A percentile compares a stretch with the other conserved stretches of the same genome.
Conservation (phyloP, 2,113 vertebrate genomes). For the Xerus inauris region DNA sequence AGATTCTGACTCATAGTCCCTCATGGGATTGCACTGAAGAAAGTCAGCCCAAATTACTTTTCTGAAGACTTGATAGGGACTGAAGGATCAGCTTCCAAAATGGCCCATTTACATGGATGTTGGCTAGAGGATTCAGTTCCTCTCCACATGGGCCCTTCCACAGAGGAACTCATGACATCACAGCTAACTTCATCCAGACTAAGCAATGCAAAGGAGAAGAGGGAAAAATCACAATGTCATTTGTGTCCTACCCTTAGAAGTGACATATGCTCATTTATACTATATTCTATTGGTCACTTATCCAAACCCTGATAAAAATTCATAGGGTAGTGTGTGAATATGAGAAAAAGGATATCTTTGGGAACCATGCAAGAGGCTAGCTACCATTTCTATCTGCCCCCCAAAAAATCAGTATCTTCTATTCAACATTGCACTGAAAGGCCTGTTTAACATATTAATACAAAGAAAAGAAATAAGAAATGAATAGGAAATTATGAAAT, state of each 20-base stretch:
- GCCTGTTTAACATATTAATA: neutral
- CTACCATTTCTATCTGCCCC: neutral
- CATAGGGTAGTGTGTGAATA: neutral
- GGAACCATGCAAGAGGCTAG: too few relatives aligned
- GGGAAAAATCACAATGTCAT: neutral
- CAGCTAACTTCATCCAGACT: neutral
- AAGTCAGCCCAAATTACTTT: neutral
- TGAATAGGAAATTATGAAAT: neutral
- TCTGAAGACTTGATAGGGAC: neutral
- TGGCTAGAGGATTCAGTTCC: neutral
- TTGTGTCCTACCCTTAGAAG: neutral
- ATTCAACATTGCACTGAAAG: neutral
- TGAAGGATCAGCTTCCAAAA: neutral
- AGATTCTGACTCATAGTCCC: neutral
- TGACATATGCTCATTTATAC: neutral
- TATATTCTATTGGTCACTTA: neutral
- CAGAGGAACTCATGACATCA: neutral
- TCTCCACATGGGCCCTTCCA: neutral
- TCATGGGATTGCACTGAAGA: neutral
- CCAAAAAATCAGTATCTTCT: neutral
- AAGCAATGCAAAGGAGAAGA: neutral
- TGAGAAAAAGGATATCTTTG: too few relatives aligned
- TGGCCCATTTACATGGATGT: neutral
- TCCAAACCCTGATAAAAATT: neutral
- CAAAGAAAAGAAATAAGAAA: neutral